Conservation (phyloP, 1,140 invertebrate species). For the Chrysopa pallens region DNA sequence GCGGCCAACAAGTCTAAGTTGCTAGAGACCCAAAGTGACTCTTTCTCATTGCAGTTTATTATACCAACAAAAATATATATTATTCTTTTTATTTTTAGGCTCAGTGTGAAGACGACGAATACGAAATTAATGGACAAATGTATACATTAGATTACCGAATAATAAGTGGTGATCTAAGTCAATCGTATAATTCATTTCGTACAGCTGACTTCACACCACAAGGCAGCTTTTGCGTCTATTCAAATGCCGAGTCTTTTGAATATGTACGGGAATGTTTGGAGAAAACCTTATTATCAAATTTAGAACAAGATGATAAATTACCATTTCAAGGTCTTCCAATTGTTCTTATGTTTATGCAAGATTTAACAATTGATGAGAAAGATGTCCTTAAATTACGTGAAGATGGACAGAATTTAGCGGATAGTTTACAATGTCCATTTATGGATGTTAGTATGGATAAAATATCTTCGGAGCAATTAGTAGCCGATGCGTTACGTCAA, state of each 20-base stretch:
- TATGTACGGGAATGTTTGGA: slow-evolving; percentile 82
- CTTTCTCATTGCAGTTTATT: too few relatives aligned
- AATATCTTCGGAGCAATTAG: slow-evolving; percentile 35
- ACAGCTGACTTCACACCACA: slow-evolving; percentile 61
- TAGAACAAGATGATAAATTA: slow-evolving; percentile 75
- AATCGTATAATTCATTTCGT: slow-evolving; percentile 57
- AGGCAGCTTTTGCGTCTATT: slow-evolving; percentile 78
- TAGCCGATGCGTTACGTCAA: slow-evolving; percentile 55
- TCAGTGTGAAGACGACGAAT: slow-evolving; percentile 64
- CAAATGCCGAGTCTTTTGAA: slow-evolving; percentile 78
- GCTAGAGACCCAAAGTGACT: too few relatives aligned
- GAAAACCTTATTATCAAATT: slow-evolving; percentile 76
- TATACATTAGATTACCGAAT: slow-evolving; percentile 72
- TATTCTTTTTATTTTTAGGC: slow-evolving; percentile 20
- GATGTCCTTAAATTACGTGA: slow-evolving; percentile 66
- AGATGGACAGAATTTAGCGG: slow-evolving; percentile 77
- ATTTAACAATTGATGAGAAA: slow-evolving; percentile 63
- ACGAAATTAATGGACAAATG: slow-evolving; percentile 63
- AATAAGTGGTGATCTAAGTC: slow-evolving; percentile 68
- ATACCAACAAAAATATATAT: too few relatives aligned
- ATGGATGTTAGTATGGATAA: slow-evolving; percentile 61
- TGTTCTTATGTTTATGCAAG: slow-evolving; percentile 77
- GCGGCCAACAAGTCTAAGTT: too few relatives aligned
- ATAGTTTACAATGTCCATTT: slow-evolving; percentile 76
- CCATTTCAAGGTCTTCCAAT: slow-evolving; percentile 73